Evolutionary conservation across 1,140 invertebrate genomes (phyloP).

Genomic region (Saccostrea glomerata): DNA sequence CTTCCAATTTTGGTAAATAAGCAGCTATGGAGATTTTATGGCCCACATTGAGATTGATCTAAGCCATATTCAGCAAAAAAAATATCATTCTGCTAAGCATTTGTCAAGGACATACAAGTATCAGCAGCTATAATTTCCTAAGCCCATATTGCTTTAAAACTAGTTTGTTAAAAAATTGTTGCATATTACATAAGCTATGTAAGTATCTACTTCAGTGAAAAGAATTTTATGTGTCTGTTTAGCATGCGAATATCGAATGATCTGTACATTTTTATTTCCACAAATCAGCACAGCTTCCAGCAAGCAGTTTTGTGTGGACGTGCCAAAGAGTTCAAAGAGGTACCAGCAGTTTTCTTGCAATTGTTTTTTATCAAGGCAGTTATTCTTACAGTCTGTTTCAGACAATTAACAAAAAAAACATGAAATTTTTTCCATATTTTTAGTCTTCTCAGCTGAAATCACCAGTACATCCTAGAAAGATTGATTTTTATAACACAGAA

Average conservation of each 20-base stretch:
- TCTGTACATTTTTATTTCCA: slow-evolving; percentile 1
- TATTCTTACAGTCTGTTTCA: background rate
- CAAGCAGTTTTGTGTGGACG: slow-evolving; percentile 45
- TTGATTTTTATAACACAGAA: background rate
- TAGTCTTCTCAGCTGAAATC: background rate
- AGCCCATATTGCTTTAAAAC: too few relatives aligned
- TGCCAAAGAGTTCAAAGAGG: background rate
- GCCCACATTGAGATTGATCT: too few relatives aligned
- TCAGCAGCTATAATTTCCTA: too few relatives aligned
- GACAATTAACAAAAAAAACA: background rate
- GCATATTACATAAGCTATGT: too few relatives aligned
- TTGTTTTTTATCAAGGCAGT: background rate
- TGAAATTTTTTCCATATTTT: background rate
- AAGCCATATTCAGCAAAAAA: too few relatives aligned
- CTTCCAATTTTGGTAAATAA: too few relatives aligned
- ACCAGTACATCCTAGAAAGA: slow-evolving; percentile 9
- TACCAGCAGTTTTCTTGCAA: background rate
- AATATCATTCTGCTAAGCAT: too few relatives aligned
- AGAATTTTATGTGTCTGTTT: too few relatives aligned
- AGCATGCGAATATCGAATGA: background rate
- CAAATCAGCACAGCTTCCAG: slow-evolving; percentile 45
- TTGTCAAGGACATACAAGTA: too few relatives aligned
- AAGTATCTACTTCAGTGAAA: too few relatives aligned
- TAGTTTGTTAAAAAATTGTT: too few relatives aligned
- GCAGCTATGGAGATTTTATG: too few relatives aligned